phyloP scores from a whole-genome alignment of 2,797 vertebrate genomes.

The Yasuhikotakia modesta region DNA sequence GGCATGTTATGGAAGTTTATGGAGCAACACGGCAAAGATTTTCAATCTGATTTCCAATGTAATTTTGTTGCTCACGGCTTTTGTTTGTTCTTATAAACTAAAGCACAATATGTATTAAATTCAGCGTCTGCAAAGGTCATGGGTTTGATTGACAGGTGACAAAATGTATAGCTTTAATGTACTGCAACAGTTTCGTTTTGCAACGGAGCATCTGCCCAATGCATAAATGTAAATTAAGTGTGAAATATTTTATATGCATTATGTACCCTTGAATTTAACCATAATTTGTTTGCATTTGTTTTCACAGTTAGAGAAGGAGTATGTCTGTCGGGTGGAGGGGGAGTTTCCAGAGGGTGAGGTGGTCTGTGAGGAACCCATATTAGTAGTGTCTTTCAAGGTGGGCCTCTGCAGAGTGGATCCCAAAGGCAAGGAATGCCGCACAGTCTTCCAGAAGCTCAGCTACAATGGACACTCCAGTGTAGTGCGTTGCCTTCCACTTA shows the following conservation, averaged over 20 bases:
- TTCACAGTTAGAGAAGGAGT: conserved; percentile 92
- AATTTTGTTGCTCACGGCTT: too few species aligned
- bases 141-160: too few species aligned
- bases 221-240: too few species aligned
- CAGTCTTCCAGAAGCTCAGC: conserved; percentile 88
- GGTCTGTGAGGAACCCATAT: conserved; percentile 90
- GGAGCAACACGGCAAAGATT: too few species aligned
- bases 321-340: conserved; percentile 90
- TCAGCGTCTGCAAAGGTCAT: too few species aligned
- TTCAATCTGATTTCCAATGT: too few species aligned
- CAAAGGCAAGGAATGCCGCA: conserved; percentile 87
- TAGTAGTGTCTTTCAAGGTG: conserved; percentile 88
- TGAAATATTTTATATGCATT: not conserved
- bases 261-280: not conserved
- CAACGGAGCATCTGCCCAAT: too few species aligned
- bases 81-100: too few species aligned
- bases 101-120: too few species aligned
- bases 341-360: conserved; percentile 86
- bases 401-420: conserved; percentile 92
- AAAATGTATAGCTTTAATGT: too few species aligned
- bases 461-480: conserved; percentile 89
- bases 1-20: too few species aligned
- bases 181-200: too few species aligned
- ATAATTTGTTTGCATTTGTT: conserved; percentile 7
- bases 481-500: conserved; percentile 87